Conservation (phyloP, 1,140 invertebrate species). For the Camponotus pennsylvanicus region DNA sequence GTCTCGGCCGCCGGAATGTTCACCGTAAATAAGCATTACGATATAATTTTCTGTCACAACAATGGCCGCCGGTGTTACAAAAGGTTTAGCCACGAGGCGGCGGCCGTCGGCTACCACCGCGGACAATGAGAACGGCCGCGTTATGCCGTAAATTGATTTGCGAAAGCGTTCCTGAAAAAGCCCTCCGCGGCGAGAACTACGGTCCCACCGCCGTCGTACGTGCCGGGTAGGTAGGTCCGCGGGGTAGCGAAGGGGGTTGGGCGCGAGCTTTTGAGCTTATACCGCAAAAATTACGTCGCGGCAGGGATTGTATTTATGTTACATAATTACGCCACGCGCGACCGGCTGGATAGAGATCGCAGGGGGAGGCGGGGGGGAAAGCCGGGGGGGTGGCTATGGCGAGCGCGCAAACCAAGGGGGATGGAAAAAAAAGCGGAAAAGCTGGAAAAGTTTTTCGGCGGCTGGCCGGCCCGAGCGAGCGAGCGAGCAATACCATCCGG, state of each 20-base stretch:
- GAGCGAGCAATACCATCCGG: conserved; percentile 72
- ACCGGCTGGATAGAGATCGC: conserved; percentile 61
- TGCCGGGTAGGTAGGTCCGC: conserved; percentile 48
- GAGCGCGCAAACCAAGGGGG: conserved; percentile 10
- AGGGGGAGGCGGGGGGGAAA: background rate
- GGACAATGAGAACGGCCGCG: conserved; percentile 84
- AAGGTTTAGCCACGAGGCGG: conserved; percentile 83
- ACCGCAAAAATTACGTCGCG: conserved; percentile 85
- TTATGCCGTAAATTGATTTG: conserved; percentile 86
- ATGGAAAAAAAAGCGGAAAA: conserved; percentile 36
- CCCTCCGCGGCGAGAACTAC: conserved; percentile 66
- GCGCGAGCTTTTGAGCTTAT: conserved; percentile 85
- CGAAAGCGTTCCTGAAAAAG: conserved; percentile 84
- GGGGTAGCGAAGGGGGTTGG: conserved; percentile 15
- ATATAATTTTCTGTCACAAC: conserved; percentile 86
- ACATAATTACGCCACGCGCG: conserved; percentile 83
- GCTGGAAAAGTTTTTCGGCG: conserved; percentile 81
- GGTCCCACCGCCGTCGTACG: conserved; percentile 30
- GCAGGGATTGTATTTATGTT: conserved; percentile 86
- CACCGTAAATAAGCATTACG: conserved; percentile 80
- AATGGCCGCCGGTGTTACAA: conserved; percentile 83
- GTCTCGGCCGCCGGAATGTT: conserved; percentile 61
- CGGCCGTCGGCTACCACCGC: conserved; percentile 67
- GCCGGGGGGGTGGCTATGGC: background rate
- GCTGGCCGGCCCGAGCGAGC: conserved; percentile 60